Percentiles rank a stretch among this genome's conserved stretches.
These are phyloP conservation scores for Nasonia longicornis DNA, from an alignment of 1,140 invertebrate genomes.

Conservation along the genomic window DNA sequence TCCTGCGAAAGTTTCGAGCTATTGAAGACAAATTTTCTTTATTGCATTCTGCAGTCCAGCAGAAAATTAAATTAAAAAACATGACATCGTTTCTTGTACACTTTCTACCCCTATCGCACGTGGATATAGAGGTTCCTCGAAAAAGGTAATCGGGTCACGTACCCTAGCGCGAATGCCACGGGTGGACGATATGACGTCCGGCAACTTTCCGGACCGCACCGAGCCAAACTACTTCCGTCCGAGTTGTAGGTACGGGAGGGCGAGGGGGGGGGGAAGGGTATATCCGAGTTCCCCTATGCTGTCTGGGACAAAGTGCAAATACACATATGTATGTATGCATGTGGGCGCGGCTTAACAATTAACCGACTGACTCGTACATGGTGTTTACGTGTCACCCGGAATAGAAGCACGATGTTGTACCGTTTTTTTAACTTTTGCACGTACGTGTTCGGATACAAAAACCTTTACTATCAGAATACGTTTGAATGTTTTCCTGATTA, in stretches of 20 bases:
- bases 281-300: conserved; percentile 23
- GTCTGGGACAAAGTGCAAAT: background rate
- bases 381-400: background rate
- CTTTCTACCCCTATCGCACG: background rate
- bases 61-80: no score
- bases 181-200: conserved; percentile 9
- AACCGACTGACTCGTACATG: background rate
- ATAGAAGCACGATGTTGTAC: background rate
- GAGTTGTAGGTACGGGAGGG: background rate
- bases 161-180: background rate
- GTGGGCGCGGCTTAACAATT: conserved; percentile 21
- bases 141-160: background rate
- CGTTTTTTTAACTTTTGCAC: background rate
- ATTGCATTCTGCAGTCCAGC: no score
- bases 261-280: background rate
- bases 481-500: no score
- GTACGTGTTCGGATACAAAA: no score
- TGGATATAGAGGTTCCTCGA: background rate
- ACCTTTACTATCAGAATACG: no score
- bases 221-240: conserved; percentile 35
- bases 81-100: background rate
- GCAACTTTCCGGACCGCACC: conserved; percentile 21
- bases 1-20: background rate
- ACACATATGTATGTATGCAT: background rate
- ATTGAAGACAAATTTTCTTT: background rate